These are phyloP conservation scores for Ericerus pela DNA, from an alignment of 1,140 invertebrate species.

Conservation along the genomic window DNA sequence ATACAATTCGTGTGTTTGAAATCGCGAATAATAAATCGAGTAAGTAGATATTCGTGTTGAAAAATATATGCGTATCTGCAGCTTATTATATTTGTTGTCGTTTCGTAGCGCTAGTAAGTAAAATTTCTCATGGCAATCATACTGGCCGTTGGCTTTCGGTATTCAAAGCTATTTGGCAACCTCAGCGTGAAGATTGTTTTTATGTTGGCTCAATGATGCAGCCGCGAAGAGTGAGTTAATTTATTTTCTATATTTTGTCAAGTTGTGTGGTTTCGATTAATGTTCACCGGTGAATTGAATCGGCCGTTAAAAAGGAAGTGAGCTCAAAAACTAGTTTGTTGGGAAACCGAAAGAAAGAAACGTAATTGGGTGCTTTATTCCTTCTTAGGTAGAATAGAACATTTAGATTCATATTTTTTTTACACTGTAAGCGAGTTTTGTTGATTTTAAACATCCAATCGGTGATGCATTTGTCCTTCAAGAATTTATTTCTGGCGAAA, in stretches of 20 bases:
- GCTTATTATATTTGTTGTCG: background rate
- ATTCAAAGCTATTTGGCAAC: constrained; percentile 22
- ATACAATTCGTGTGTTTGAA: constrained; percentile 20
- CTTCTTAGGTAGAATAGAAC: background rate
- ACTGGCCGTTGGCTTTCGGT: constrained; percentile 22
- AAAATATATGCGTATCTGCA: background rate
- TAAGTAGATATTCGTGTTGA: background rate
- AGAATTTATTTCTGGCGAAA: too few relatives aligned
- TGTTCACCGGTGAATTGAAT: too few relatives aligned
- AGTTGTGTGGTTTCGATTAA: too few relatives aligned
- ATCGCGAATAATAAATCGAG: constrained; percentile 1
- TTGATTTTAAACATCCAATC: too few relatives aligned
- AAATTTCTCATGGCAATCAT: constrained; percentile 20
- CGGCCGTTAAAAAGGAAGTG: too few relatives aligned
- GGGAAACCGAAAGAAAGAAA: background rate
- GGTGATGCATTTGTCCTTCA: too few relatives aligned
- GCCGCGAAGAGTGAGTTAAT: constrained; percentile 20
- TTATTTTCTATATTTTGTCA: too few relatives aligned
- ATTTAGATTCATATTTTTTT: background rate
- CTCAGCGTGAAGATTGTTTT: constrained; percentile 19
- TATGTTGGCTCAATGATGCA: constrained; percentile 18
- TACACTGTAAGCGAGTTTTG: background rate
- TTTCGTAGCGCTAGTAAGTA: background rate
- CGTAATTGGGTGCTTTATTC: background rate
- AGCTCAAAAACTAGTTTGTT: too few relatives aligned